Percentiles rank a stretch among this genome's conserved stretches.
Evolutionary conservation across 2,113 vertebrate genomes (phyloP).

Genomic region (Oreotrochilus melanogaster): DNA sequence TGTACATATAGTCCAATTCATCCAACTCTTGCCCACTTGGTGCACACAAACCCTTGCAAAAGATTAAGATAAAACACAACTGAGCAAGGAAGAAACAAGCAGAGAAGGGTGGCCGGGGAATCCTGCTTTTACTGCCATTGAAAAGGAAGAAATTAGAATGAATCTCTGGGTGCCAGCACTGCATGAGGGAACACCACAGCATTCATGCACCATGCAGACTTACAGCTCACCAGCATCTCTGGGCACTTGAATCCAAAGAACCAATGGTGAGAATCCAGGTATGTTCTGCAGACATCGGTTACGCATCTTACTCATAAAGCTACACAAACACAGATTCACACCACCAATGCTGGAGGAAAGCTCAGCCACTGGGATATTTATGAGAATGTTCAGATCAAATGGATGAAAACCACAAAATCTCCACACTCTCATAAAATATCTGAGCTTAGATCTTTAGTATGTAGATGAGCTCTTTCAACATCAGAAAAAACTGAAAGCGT

Average conservation of each 20-base stretch:
- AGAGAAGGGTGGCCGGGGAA: not conserved
- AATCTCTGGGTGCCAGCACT: not conserved
- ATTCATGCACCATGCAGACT: not conserved
- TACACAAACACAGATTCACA: fast-evolving
- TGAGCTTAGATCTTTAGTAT: not conserved
- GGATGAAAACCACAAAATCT: conserved; percentile 25
- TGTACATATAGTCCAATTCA: not conserved
- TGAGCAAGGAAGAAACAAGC: not conserved
- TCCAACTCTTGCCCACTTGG: not conserved
- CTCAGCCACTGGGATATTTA: not conserved
- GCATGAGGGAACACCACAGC: not conserved
- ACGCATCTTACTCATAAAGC: not conserved
- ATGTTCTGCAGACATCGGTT: not conserved
- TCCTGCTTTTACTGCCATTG: not conserved
- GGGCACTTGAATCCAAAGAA: not conserved
- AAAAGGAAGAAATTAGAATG: not conserved
- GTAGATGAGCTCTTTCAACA: not conserved
- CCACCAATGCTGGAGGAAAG: not conserved
- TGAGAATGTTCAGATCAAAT: not conserved
- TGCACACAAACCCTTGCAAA: not conserved
- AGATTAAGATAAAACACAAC: not conserved
- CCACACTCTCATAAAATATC: not conserved
- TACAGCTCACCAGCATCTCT: not conserved
- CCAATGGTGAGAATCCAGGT: not conserved
- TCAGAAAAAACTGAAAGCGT: not conserved